Evolutionary conservation across 2,797 vertebrate species (phyloP), one percentile per base, ranked within the genome.

Genomic region (Sebastiscus tertius): DNA sequence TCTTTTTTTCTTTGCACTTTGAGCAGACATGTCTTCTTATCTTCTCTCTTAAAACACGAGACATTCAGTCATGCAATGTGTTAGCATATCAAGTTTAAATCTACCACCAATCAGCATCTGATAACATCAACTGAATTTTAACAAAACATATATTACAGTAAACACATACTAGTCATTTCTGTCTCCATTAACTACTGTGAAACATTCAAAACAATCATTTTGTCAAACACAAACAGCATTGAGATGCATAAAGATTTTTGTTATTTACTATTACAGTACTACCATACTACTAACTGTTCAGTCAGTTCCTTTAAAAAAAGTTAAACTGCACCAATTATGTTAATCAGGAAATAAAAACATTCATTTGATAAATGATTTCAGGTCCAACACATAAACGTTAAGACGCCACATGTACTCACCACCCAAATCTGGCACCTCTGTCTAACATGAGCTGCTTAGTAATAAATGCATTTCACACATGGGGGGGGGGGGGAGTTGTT

Each of bases 11-110:
- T 82, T 94, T 22, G 78, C 59, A 74, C 65, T 91, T 75, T 79
- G 83, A 77, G 77, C 52, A 73, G 94, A 94, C 94, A 95, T 95
- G 75, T 73, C 73, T 84, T 79, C 9, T 58, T 70, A 39, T 82
- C 80, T 81, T 84, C 27, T 68, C 42, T 75, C 83, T 90, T 91
- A 73, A 68, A 88, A 62, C 69, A 71, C 24, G 20, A 88, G 31
- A 87, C 55, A 84, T 63, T 74, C 8, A 64, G 76, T 77, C n/a
- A 76, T 84, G 52, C 24, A 77, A 72, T 3, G 5, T 42, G 22
- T 75, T 33, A 72, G 11, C 16, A 75, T 62, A 67, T 68, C 24
- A 75, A 9, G 6, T 46, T 82, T 7, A 66, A 39, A 68, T 77
- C 6, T 52, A 31, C 13, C 1, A 13, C 2, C 1, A 0, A 79